Evolutionary conservation across 2,113 vertebrate genomes (phyloP), one percentile per base, ranked within the genome.

Genomic region (Trematocara marginatum): DNA sequence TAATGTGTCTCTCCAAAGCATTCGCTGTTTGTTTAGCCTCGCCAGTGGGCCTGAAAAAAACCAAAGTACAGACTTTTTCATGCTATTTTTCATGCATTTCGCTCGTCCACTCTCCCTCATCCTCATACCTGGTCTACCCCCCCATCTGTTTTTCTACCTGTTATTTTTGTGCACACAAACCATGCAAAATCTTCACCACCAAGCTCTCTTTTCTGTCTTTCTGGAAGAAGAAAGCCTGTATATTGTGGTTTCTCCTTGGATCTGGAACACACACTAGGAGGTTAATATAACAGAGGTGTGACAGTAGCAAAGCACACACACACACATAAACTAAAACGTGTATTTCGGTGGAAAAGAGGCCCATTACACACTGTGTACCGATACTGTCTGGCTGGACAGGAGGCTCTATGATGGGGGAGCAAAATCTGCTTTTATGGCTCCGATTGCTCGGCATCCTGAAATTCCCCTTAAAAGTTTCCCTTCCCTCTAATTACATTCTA

Each of bases 1-100:
- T 96, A 96, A 96, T 95, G 94, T 94, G 92, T 93, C 94, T 94
- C 93, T 93, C 88, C 85, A 82, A 92, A 92, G 90, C 86, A 74
- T 89, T 90, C 38, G 61, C 92, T 93, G 94, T 95, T 96, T 97
- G 94, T 95, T 96, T 94, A 94, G 94, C 91, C 92, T 93, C 90
- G 90, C 94, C 92, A 90, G 88, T 86, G 84, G 91, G 92, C 87
- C 92, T 86, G 87, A 90, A 93, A 92, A 92, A 82, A 94, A 94
- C 86, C 89, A 90, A 93, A 93, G 88, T 87, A 93, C 89, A 66
- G 54, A 84, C 69, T 91, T 91, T 90, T 92, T 90, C 89, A 89
- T 76, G 79, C 79, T 80, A 88, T 84, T 85, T 93, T 90, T 89
- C 85, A 81, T 59, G 87, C 81, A 90, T 86, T 88, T 83, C 20